Conservation (phyloP, 2,888 invertebrate species). For the Entomobrya multifasciata region DNA sequence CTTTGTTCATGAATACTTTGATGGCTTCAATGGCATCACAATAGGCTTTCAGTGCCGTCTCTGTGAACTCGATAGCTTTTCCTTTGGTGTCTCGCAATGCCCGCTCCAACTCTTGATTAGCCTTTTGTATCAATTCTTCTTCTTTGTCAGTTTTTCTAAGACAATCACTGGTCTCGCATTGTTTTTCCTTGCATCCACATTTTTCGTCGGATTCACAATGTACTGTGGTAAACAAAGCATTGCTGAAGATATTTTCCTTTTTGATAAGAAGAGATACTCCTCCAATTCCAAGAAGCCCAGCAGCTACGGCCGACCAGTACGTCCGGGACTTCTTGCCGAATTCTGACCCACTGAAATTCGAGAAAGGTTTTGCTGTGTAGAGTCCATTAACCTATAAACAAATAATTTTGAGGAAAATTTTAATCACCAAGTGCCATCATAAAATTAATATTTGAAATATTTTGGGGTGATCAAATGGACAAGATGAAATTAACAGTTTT, state of each 20-base stretch:
- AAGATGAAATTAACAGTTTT: no score
- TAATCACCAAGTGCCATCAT: no score
- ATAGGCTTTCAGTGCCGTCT: conserved; percentile 79
- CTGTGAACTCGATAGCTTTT: conserved; percentile 77
- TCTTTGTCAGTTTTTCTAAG: conserved; percentile 77
- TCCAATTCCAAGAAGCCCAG: conserved; percentile 63
- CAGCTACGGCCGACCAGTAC: conserved; percentile 52
- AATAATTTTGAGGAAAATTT: background rate
- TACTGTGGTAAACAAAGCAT: conserved; percentile 6
- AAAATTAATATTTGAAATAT: background rate
- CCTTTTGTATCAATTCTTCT: conserved; percentile 78
- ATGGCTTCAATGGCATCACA: conserved; percentile 78
- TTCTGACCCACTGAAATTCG: background rate
- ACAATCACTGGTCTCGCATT: conserved; percentile 74
- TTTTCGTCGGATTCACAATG: conserved; percentile 47
- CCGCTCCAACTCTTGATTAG: conserved; percentile 77
- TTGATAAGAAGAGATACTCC: conserved; percentile 29
- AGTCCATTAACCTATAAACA: background rate
- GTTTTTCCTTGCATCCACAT: background rate
- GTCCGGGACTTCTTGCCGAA: conserved; percentile 24
- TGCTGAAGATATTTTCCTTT: conserved; percentile 32
- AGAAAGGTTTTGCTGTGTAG: background rate
- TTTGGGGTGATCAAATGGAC: background rate
- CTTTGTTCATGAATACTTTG: conserved; percentile 77
- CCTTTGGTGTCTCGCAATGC: conserved; percentile 78